Evolutionary conservation across 2,797 vertebrate species (phyloP), one percentile per base, ranked within the genome.

Genomic region (Lateolabrax maculatus): DNA sequence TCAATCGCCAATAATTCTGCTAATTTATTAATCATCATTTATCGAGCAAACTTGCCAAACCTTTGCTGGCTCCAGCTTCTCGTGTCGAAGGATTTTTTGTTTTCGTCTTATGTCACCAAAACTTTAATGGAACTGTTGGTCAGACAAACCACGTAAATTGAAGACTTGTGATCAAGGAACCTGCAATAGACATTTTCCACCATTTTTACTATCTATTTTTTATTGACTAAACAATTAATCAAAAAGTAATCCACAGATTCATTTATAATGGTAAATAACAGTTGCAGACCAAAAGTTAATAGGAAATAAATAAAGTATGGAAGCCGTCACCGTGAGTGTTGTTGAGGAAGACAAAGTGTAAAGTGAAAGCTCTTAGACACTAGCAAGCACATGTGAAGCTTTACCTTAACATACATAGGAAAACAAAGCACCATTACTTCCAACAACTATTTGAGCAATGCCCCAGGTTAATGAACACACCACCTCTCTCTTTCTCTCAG

Each of bases 381-480:
- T 63, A 37, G 19, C 18, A 66, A 44, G 23, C 18, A 2, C 4
- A 37, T 23, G 16, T 41, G 39, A 19, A 67, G 73, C 52, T 6
- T 16, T 48, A 57, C 77, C 65, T 77, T 83, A 66, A 67, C 10
- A 66, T 6, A n/a, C 48, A 72, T 5, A 69, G 34, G 9, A 70
- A 71, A 81, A 70, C 55, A 74, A 73, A 75, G 61, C 55, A 67
- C 51, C 53, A 77, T 31, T 56, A 68, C 76, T 60, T 80, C 64
- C 71, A 63, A 15, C 77, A 80, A 73, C 77, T 77, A 80, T 80
- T 55, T 77, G 58, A 84, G 84, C 79, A 76, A 81, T 71, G 77
- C 19, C 57, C 27, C 0, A 36, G 48, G 85, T 88, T 87, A 89
- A 85, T 82, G 82, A 88, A 85, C 83, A 82, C 70, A 66, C 78